These are phyloP conservation scores for Panurus biarmicus DNA, from an alignment of 2,113 vertebrate species.

Conservation along the genomic window DNA sequence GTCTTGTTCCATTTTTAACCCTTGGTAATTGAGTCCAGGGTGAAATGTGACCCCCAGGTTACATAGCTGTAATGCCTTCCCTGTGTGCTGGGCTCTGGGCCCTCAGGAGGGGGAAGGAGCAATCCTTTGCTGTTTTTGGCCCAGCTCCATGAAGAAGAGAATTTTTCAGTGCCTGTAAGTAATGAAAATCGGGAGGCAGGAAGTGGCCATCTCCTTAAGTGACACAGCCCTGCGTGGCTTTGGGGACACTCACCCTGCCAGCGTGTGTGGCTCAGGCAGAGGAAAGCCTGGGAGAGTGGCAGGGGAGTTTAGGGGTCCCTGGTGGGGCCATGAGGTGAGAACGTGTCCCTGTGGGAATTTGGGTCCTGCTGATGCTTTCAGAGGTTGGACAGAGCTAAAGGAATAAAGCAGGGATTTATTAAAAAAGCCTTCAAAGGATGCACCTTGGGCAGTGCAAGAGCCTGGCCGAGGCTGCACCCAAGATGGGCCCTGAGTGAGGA, in stretches of 20 bases:
- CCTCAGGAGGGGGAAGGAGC: conserved; percentile 30
- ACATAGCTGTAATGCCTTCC: conserved; percentile 63
- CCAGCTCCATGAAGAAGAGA: not conserved
- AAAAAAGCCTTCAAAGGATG: not conserved
- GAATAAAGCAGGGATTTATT: not conserved
- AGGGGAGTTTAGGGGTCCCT: not conserved
- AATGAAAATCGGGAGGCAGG: not conserved
- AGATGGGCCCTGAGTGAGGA: not conserved
- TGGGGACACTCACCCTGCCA: not conserved
- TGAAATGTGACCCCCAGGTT: conserved; percentile 63
- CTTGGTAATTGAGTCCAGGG: conserved; percentile 67
- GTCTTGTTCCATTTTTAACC: conserved; percentile 69
- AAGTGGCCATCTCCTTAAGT: not conserved
- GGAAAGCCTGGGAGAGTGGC: not conserved
- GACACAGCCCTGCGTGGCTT: not conserved
- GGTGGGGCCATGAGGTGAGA: not conserved
- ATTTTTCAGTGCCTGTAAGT: conserved; percentile 30
- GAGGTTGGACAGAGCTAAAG: not conserved
- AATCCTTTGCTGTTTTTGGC: conserved; percentile 56
- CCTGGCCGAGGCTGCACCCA: not conserved
- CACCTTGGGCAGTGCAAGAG: not conserved
- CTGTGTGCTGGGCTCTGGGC: conserved; percentile 6
- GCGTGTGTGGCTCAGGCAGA: not conserved
- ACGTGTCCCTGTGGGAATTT: not conserved
- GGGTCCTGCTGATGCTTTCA: not conserved